phyloP scores from a whole-genome alignment of 2,113 vertebrate genomes.

The Ramphastos sulfuratus region DNA sequence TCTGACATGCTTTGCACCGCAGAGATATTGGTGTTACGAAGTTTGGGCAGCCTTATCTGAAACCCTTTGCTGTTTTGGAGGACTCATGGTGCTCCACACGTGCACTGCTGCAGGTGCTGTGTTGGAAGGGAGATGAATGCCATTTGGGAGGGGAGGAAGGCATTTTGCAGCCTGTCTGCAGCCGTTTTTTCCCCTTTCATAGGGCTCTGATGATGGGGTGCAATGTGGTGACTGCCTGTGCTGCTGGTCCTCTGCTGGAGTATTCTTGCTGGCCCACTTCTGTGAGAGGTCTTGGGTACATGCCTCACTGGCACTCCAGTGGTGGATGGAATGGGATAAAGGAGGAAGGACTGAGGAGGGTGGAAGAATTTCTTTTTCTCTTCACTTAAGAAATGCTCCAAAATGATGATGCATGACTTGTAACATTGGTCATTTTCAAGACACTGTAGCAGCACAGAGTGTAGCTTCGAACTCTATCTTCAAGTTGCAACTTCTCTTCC shows the following conservation, averaged over 20 bases:
- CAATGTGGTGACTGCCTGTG: rapidly evolving
- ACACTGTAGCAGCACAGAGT: background rate
- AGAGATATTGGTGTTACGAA: background rate
- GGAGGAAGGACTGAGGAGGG: background rate
- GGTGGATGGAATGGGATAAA: background rate
- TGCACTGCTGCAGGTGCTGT: background rate
- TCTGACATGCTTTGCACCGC: rapidly evolving
- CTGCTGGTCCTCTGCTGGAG: background rate
- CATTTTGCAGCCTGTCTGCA: rapidly evolving
- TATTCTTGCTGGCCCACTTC: background rate
- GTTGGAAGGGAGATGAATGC: rapidly evolving
- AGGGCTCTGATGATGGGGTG: background rate
- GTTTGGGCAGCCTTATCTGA: background rate
- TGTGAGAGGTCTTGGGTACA: background rate
- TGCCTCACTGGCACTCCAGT: background rate
- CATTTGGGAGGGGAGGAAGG: background rate
- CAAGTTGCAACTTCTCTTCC: background rate
- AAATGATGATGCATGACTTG: background rate
- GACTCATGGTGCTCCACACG: rapidly evolving
- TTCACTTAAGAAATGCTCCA: background rate
- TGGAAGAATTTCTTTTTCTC: background rate
- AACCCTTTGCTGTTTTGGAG: background rate
- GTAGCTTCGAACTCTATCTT: background rate
- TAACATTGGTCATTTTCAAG: background rate
- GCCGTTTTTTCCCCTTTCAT: background rate